Percentiles rank a stretch among this genome's conserved stretches.
Evolutionary conservation across 2,797 vertebrate genomes (phyloP).

Genomic region (Hyperoplus lanceolatus): DNA sequence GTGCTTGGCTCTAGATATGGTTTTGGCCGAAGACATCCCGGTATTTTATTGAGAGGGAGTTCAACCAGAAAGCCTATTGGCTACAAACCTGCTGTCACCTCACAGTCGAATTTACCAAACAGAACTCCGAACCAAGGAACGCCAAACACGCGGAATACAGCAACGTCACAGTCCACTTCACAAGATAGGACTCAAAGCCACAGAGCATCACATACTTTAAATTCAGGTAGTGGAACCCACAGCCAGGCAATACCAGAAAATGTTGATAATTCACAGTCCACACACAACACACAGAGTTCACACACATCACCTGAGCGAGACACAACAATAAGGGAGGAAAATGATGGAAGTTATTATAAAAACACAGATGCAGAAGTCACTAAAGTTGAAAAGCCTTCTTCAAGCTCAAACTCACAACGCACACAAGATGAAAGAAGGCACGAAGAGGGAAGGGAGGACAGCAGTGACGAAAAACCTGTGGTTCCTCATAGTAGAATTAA

Average conservation of each 20-base stretch:
- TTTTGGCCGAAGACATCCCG: slow-evolving; percentile 73
- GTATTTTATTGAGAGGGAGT: slow-evolving; percentile 73
- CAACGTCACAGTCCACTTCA: slow-evolving; percentile 58
- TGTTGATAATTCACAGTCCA: slow-evolving; percentile 34
- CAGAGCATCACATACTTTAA: slow-evolving; percentile 35
- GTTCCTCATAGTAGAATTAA: slow-evolving; percentile 68
- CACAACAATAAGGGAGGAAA: slow-evolving; percentile 44
- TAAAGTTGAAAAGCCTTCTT: slow-evolving; percentile 63
- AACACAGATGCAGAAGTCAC: slow-evolving; percentile 46
- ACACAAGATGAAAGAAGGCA: slow-evolving; percentile 54
- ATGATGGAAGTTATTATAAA: slow-evolving; percentile 37
- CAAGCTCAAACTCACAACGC: slow-evolving; percentile 48
- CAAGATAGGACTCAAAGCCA: slow-evolving; percentile 63
- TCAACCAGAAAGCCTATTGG: slow-evolving; percentile 68
- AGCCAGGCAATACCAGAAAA: slow-evolving; percentile 43
- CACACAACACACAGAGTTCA: slow-evolving; percentile 48
- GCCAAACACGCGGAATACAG: slow-evolving; percentile 55
- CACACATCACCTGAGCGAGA: slow-evolving; percentile 48
- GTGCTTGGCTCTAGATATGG: slow-evolving; percentile 66
- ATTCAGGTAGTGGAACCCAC: slow-evolving; percentile 32
- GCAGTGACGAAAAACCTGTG: slow-evolving; percentile 46
- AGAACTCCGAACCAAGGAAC: slow-evolving; percentile 56
- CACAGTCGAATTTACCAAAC: slow-evolving; percentile 67
- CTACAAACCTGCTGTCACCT: slow-evolving; percentile 68
- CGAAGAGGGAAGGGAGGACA: slow-evolving; percentile 42